These are phyloP conservation scores for Strix uralensis DNA, from an alignment of 2,113 vertebrate species.

Conservation along the genomic window DNA sequence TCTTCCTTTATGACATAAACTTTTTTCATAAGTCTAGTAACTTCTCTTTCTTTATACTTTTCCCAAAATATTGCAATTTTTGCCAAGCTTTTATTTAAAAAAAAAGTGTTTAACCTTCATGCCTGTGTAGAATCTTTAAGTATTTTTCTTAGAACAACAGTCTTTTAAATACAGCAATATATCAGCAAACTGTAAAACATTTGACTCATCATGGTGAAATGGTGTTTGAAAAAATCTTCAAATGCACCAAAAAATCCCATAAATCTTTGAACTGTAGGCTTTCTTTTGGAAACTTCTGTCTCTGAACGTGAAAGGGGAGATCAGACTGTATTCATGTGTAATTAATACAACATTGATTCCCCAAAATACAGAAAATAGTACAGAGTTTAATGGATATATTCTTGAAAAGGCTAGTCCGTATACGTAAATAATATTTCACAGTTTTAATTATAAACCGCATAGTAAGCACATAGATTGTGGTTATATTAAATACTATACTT, in stretches of 20 bases:
- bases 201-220: constrained; percentile 13
- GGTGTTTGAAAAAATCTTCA: not conserved
- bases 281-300: not conserved
- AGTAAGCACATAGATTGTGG: not conserved
- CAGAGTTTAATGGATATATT: not conserved
- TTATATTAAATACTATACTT: not conserved
- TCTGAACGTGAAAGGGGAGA: not conserved
- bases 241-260: not conserved
- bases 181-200: not conserved
- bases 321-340: not conserved
- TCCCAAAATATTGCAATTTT: not conserved
- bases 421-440: not conserved
- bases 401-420: not conserved
- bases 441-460: not conserved
- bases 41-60: not conserved
- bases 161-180: not conserved
- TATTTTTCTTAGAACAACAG: not conserved
- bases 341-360: not conserved
- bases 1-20: not conserved
- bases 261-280: not conserved
- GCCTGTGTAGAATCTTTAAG: not conserved
- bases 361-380: not conserved
- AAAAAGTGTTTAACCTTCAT: not conserved
- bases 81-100: not conserved
- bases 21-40: not conserved